Conservation (phyloP, 2,888 invertebrate genomes). For the Prostheceraeus crozeri region DNA sequence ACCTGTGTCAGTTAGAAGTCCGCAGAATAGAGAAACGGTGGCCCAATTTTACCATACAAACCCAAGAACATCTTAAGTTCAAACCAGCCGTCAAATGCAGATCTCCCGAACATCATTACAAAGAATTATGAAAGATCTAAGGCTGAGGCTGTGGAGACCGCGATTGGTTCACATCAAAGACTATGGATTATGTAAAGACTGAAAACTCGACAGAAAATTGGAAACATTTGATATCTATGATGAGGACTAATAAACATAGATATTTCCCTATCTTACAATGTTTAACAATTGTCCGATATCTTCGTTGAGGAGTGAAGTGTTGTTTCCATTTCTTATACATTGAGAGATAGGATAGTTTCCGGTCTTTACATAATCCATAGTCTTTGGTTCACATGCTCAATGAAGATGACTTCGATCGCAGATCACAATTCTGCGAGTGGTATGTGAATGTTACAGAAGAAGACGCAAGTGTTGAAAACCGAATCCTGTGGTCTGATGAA, state of each 20-base stretch:
- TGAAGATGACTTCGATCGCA: slow-evolving; percentile 26
- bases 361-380: too few species aligned
- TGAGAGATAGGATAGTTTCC: too few species aligned
- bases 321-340: too few species aligned
- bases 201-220: too few species aligned
- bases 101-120: slow-evolving; percentile 24
- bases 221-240: too few species aligned
- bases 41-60: slow-evolving; percentile 26
- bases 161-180: too few species aligned
- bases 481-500: slow-evolving; percentile 12
- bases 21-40: slow-evolving; percentile 18
- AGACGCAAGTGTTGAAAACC: slow-evolving; percentile 23
- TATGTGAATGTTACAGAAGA: slow-evolving; percentile 13
- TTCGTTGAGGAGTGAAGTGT: too few species aligned
- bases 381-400: slow-evolving; percentile 22
- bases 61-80: slow-evolving; percentile 15
- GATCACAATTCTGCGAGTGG: slow-evolving; percentile 27
- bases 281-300: too few species aligned
- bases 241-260: too few species aligned
- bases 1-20: slow-evolving; percentile 24
- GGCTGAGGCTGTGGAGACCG: slow-evolving; percentile 23
- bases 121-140: slow-evolving; percentile 24
- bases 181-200: too few species aligned
- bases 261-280: too few species aligned
- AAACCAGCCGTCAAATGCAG: slow-evolving; percentile 23